Evolutionary conservation across 2,888 invertebrate genomes (phyloP).

Genomic region (Caenorhabditis imperialis): DNA sequence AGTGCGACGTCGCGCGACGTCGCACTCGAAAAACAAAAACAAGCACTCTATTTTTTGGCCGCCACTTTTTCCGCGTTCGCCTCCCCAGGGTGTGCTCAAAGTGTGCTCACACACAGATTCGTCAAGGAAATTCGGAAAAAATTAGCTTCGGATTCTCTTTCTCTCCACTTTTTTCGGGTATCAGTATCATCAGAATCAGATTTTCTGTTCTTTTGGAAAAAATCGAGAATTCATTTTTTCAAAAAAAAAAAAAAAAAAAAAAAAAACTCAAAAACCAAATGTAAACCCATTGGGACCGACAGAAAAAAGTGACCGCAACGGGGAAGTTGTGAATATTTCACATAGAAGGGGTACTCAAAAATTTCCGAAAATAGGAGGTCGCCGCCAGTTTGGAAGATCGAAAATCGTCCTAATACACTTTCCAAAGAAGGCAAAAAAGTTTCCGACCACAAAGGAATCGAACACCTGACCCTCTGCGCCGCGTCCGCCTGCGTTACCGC

Average conservation of each 20-base stretch:
- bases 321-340: constrained; percentile 30
- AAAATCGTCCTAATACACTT: constrained; percentile 14
- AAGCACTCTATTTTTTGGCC: too few relatives aligned
- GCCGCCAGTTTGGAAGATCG: constrained; percentile 33
- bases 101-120: background rate
- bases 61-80: background rate
- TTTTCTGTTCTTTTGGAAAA: constrained; percentile 11
- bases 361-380: background rate
- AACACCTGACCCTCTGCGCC: too few relatives aligned
- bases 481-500: too few relatives aligned
- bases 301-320: constrained; percentile 1
- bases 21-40: too few relatives aligned
- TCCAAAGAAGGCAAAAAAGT: too few relatives aligned
- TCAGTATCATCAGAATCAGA: too few relatives aligned
- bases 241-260: too few relatives aligned
- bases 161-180: background rate
- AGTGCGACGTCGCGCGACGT: too few relatives aligned
- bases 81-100: background rate
- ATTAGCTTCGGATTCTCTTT: constrained; percentile 7
- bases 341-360: background rate
- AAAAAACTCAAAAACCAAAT: too few relatives aligned
- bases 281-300: background rate
- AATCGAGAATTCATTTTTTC: background rate
- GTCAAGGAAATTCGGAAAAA: too few relatives aligned
- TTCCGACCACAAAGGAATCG: too few relatives aligned